Conservation (phyloP, 2,888 invertebrate species). For the Sericinus montela region DNA sequence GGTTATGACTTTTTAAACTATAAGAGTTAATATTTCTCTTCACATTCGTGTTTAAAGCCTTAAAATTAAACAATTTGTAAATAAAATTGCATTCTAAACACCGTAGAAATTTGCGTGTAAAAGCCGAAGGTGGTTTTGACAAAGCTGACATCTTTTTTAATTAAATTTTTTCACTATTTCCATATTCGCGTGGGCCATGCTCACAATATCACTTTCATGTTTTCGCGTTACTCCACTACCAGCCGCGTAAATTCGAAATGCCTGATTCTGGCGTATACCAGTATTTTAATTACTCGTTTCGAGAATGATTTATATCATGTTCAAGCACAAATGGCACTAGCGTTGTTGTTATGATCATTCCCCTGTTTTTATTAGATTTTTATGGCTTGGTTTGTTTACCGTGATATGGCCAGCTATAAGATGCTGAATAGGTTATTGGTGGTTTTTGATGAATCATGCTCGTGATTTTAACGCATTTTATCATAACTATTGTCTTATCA, state of each 20-base stretch:
- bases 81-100: background rate
- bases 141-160: constrained; percentile 24
- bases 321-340: constrained; percentile 49
- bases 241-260: constrained; percentile 58
- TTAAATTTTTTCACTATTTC: constrained; percentile 28
- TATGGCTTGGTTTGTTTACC: no score
- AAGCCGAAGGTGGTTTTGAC: background rate
- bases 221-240: constrained; percentile 40
- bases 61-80: constrained; percentile 5
- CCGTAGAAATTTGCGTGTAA: background rate
- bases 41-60: background rate
- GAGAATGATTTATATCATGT: constrained; percentile 70
- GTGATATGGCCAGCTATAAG: no score
- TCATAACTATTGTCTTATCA: no score
- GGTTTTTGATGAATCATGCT: no score
- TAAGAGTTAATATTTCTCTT: no score
- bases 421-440: no score
- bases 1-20: no score
- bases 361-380: constrained; percentile 33
- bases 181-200: constrained; percentile 35
- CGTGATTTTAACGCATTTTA: no score
- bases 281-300: constrained; percentile 78
- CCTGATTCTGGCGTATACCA: constrained; percentile 69
- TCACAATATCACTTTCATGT: constrained; percentile 45
- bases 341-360: constrained; percentile 32